Percentiles rank a stretch among this genome's conserved stretches.
phyloP scores from a whole-genome alignment of 2,888 invertebrate species.

The Ophion ellenae region DNA sequence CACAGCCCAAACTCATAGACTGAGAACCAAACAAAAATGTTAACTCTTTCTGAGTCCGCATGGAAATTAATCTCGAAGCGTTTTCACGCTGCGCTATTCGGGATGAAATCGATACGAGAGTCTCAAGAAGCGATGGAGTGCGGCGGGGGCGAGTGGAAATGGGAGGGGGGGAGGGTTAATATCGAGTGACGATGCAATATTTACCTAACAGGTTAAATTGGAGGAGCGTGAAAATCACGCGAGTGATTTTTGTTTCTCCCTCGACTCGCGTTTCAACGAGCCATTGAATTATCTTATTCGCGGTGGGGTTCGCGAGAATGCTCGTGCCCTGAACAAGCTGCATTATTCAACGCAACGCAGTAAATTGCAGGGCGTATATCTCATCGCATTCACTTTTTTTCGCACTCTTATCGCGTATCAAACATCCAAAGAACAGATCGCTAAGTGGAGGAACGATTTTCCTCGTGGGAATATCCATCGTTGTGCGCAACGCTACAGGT shows the following conservation, averaged over 20 bases:
- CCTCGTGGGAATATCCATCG: neutral
- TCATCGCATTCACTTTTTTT: neutral
- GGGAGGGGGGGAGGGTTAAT: neutral
- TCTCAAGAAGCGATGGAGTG: neutral
- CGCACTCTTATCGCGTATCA: neutral
- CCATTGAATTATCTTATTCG: conserved; percentile 41
- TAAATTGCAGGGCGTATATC: neutral
- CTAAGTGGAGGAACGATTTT: neutral
- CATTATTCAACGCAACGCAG: conserved; percentile 58
- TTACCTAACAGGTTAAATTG: neutral
- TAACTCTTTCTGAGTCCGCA: conserved; percentile 37
- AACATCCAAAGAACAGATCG: neutral
- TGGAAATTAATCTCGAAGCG: conserved; percentile 50
- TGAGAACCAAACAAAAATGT: neutral
- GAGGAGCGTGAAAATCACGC: neutral
- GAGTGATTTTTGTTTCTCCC: neutral
- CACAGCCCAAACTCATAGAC: too few species aligned
- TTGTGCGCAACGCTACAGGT: neutral
- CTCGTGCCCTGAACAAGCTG: conserved; percentile 39
- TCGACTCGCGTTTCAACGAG: conserved; percentile 31
- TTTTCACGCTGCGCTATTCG: conserved; percentile 49
- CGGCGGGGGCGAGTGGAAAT: neutral
- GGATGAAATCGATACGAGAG: conserved; percentile 4
- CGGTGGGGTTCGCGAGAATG: conserved; percentile 1
- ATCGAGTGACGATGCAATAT: conserved; percentile 7